Conservation (phyloP, 2,888 invertebrate genomes). For the Oegoconia quadripuncta region DNA sequence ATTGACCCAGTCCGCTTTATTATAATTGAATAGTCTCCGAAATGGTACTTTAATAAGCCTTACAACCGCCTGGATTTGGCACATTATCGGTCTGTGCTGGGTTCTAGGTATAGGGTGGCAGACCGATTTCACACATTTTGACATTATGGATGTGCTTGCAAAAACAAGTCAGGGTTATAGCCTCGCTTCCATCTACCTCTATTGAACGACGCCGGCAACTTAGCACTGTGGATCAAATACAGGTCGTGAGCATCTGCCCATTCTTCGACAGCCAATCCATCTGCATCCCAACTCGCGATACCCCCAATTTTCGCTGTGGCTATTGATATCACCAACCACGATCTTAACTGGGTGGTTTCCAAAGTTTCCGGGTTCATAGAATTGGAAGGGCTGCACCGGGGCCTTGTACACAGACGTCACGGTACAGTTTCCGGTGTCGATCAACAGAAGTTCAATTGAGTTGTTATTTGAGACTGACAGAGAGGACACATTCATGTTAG, state of each 20-base stretch:
- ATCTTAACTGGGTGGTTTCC: neutral
- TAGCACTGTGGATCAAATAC: slow-evolving; percentile 1
- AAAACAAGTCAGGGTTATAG: slow-evolving; percentile 8
- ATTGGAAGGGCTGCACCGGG: neutral
- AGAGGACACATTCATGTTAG: too few species aligned
- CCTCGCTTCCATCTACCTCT: slow-evolving; percentile 8
- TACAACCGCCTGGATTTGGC: neutral
- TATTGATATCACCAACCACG: slow-evolving; percentile 2
- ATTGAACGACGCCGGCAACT: slow-evolving; percentile 5
- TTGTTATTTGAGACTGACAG: too few species aligned
- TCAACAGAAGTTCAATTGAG: neutral
- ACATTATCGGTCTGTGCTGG: slow-evolving; percentile 7
- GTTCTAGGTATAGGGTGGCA: slow-evolving; percentile 6
- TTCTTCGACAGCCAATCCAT: slow-evolving; percentile 4
- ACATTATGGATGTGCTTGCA: neutral
- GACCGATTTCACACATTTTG: slow-evolving; percentile 1
- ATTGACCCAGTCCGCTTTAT: slow-evolving; percentile 1
- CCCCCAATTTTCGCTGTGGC: slow-evolving; percentile 5
- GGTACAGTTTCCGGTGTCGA: neutral
- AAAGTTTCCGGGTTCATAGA: neutral
- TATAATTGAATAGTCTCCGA: slow-evolving; percentile 1
- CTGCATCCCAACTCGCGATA: neutral
- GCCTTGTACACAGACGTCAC: neutral
- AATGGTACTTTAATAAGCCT: slow-evolving; percentile 1
- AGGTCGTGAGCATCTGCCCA: slow-evolving; percentile 7